Base-by-base conservation (phyloP, 1,140 invertebrate species). In the Acromyrmex heyeri region DNA sequence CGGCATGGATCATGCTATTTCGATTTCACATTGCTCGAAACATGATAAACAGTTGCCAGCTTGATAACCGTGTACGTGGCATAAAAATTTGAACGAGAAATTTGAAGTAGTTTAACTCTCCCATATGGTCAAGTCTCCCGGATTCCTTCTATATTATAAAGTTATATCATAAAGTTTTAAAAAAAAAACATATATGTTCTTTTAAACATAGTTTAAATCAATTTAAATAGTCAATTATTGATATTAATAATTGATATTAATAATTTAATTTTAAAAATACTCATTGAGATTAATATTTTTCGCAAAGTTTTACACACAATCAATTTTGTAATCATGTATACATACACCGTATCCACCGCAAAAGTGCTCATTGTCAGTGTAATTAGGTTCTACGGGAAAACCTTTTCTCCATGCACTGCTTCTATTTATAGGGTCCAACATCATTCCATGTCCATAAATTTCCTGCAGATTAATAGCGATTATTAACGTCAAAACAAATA, bases 331-430 rank as follows among this genome's bases (percentile, higher is more conserved):
- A 2, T 59, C 2, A 7, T 34, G 3, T 24, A 48, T 79, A 79
- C 77, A 38, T 88, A 90, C 89, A 3, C 8, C 14, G 27, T 92
- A 94, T 78, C 97, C 97, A 44, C 97, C 97, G 92, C 97, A 98
- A 92, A 95, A 97, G 50, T 96, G 95, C 73, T 96, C 95, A 89
- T 97, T 97, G 90, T 97, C 97, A 67, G 96, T 93, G 57, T 95
- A 97, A 93, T 98, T 97, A 62, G 96, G 95, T 3, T 97, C 96
- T 3, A 97, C 97, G 82, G 96, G 95, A 93, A 97, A 98, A 44
- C 97, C 97, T 91, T 96, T 97, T 55, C 98, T 96, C 97, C 97
- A 97, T 50, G 97, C 95, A 34, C 96, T 96, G 82, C 96, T 96
- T 79, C 97, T 96, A 75, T 96, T 96, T 5, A 97, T 96, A 0